Conservation (phyloP, 2,888 invertebrate species). For the Drosophila demipolita region DNA sequence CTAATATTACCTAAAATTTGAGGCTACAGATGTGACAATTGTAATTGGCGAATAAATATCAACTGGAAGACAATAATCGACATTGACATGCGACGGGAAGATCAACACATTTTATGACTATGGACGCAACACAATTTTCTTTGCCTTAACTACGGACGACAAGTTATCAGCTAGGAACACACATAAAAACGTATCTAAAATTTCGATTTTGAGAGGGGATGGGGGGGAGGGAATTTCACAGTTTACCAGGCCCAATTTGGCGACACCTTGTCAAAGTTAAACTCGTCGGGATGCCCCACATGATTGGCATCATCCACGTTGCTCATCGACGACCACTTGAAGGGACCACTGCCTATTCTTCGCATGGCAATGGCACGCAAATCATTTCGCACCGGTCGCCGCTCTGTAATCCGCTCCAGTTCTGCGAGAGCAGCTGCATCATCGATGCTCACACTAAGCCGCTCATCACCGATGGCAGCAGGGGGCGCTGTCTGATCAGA, state of each 20-base stretch:
- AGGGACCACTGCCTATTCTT: conserved; percentile 77
- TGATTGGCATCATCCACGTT: conserved; percentile 77
- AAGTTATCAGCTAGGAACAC: conserved; percentile 63
- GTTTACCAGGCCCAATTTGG: conserved; percentile 84
- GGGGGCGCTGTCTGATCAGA: conserved; percentile 47
- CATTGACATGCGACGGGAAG: conserved; percentile 25
- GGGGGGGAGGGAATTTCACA: conserved; percentile 3
- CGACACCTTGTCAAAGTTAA: conserved; percentile 84
- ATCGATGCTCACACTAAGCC: conserved; percentile 78
- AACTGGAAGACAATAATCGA: conserved; percentile 68
- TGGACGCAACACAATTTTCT: conserved; percentile 61
- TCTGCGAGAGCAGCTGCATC: conserved; percentile 82
- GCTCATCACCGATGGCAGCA: conserved; percentile 77
- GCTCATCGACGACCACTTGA: conserved; percentile 83
- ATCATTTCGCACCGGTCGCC: conserved; percentile 83
- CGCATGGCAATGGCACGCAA: conserved; percentile 82
- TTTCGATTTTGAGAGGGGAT: conserved; percentile 27
- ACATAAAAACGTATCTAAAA: conserved; percentile 22
- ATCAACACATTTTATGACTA: conserved; percentile 54
- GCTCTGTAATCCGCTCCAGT: conserved; percentile 82
- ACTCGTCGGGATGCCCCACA: conserved; percentile 84
- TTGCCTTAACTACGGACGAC: conserved; percentile 20
- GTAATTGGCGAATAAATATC: conserved; percentile 11
- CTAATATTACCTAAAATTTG: conserved; percentile 52
- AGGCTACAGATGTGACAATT: conserved; percentile 41